Base-by-base conservation (phyloP, 2,797 vertebrate species). In the Menidia menidia region DNA sequence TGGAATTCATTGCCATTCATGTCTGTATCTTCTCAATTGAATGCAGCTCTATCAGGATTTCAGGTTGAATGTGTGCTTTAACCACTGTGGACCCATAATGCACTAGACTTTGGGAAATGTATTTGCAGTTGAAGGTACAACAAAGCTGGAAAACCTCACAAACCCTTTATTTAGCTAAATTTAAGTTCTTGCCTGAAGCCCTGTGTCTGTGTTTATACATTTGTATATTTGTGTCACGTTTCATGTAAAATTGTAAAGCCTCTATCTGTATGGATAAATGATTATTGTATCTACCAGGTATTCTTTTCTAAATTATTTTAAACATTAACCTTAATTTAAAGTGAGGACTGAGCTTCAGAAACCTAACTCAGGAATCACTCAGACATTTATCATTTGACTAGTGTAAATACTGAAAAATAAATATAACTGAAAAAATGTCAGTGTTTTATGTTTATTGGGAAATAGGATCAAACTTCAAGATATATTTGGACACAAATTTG, bases 301-400 rank as follows among this genome's bases (percentile, higher is more conserved):
- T 66, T 72, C 66, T 81, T 71, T 51, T 84, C 60, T 80, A 71
- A 70, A 75, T 73, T 5, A 47, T 76, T 71, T 50, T 64, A 51
- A 47, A 68, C 41, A 45, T 25, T 0, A 3, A 1, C 19, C 61
- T 78, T 59, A 60, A 65, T 73, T 75, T 75, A 71, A 64, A 58
- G 41, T 35, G 4, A 54, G 4, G 3, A 7, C 42, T 61, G 14
- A 60, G 58, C 58, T 45, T 67, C 65, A 30, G 13, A 52, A 56
- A 51, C 39, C 16, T 31, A 75, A 43, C 51, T 87, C 44, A 44
- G 44, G 35, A 67, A 64, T 64, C 55, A 45, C 53, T 72, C 41
- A 68, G 16, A 13, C 25, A 68, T 74, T 0, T 10, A 57, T 31
- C 52, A 8, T 85, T 52, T 69, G 16, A 80, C 57, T 6, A 76